Evolutionary conservation across 2,797 vertebrate species (phyloP), one percentile per base, ranked within the genome.

Genomic region (Psittacula echo): DNA sequence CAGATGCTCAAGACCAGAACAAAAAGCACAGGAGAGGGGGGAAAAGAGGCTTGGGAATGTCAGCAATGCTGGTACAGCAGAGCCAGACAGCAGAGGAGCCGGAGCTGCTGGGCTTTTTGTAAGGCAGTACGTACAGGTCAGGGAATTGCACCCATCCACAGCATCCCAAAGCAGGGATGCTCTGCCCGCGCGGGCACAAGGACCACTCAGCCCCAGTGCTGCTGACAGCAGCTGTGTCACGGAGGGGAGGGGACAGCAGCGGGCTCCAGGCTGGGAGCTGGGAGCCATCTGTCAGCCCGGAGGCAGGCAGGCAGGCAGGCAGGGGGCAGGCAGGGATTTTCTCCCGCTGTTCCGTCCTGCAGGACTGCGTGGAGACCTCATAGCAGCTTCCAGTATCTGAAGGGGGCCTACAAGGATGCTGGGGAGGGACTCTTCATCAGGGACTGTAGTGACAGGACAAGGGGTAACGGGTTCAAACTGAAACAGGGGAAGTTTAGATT

Each of bases 251-350:
- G 29, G 77, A 80, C 2, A 42, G 44, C 90, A 82, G 84, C 77
- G 85, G 18, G 60, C 90, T 86, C 81, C 88, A 74, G 81, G 83
- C 61, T 79, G 9, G 77, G 67, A 95, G 83, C 61, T 79, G 9
- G 77, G 67, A 95, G 77, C 95, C 94, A 97, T 95, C 94, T 95
- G 94, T 95, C 93, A 95, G 86, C 83, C 54, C 0, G 0, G 44
- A 10, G 60, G 78, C 34, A 67, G 78, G 50, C 53, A 75, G 64
- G 54, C n/a, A 79, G 37, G 66, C 56, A 70, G 82, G 48, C 56
- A 70, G 81, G 73, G 45, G 72, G 66, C 50, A 51, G 26, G 54
- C 20, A 72, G 50, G 53, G 77, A 93, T 93, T 95, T 95, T 82
- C 90, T 92, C 77, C 77, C 1, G 37, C 86, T 89, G 86, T 87